A percentile compares a stretch with the other conserved stretches of the same genome.
Conservation (phyloP, 2,113 vertebrate species). For the Hippolais icterina region DNA sequence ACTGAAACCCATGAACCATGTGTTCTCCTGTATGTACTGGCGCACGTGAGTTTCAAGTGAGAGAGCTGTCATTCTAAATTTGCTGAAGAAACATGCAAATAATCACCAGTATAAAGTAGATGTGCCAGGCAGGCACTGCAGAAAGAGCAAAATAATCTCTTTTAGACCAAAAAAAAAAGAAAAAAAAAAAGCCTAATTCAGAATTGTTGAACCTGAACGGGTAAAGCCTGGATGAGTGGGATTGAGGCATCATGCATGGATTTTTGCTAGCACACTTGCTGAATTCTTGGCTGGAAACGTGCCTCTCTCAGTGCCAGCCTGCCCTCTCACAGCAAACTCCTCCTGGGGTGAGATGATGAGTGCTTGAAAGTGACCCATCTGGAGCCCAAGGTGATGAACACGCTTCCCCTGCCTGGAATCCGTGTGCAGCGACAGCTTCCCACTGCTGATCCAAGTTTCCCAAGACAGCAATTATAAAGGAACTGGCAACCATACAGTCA, state of each 20-base stretch:
- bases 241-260: background rate
- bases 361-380: background rate
- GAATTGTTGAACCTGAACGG: background rate
- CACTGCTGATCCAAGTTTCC: background rate
- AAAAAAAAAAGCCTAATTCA: background rate
- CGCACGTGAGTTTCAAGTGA: background rate
- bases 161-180: background rate
- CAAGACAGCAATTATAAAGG: constrained; percentile 4
- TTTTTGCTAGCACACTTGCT: background rate
- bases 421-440: background rate
- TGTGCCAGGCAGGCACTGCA: background rate
- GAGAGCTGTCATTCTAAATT: background rate
- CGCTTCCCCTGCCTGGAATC: background rate
- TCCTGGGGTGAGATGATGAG: background rate
- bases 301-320: background rate
- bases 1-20: background rate
- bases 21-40: background rate
- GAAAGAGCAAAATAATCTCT: background rate
- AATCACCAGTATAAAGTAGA: background rate
- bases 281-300: background rate
- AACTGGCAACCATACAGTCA: background rate
- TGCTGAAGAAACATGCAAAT: background rate
- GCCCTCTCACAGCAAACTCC: background rate
- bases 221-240: background rate
- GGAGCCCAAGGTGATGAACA: background rate